Conservation (phyloP, 2,797 vertebrate genomes). For the Gallinago nigripennis region DNA sequence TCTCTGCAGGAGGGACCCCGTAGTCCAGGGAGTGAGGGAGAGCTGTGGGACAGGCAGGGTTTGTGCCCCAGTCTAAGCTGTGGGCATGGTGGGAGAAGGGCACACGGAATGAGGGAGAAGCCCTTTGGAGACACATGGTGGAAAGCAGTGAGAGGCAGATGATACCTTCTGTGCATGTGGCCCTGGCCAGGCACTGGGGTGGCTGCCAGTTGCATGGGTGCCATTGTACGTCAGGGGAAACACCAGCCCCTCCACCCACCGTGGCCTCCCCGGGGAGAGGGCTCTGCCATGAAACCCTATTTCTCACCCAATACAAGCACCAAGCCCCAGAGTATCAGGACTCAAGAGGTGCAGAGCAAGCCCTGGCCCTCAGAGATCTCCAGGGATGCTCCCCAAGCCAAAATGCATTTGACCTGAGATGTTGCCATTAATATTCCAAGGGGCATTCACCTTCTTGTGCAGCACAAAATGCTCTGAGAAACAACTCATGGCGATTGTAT, state of each 20-base stretch:
- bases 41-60: rapidly evolving
- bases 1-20: background rate
- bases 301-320: background rate
- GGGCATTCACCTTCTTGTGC: background rate
- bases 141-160: background rate
- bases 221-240: background rate
- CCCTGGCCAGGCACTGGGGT: background rate
- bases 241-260: background rate
- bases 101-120: background rate
- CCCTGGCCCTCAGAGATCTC: background rate
- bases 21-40: background rate
- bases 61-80: background rate
- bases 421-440: background rate
- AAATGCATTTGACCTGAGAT: rapidly evolving
- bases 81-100: background rate
- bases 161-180: background rate
- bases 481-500: background rate
- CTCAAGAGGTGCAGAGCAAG: background rate
- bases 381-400: background rate
- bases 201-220: too few relatives aligned
- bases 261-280: background rate
- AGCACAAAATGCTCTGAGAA: background rate
- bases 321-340: background rate
- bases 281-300: background rate
- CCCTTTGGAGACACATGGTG: background rate